Conservation (phyloP, 2,888 invertebrate genomes). For the Bursaphelenchus okinawaensis region DNA sequence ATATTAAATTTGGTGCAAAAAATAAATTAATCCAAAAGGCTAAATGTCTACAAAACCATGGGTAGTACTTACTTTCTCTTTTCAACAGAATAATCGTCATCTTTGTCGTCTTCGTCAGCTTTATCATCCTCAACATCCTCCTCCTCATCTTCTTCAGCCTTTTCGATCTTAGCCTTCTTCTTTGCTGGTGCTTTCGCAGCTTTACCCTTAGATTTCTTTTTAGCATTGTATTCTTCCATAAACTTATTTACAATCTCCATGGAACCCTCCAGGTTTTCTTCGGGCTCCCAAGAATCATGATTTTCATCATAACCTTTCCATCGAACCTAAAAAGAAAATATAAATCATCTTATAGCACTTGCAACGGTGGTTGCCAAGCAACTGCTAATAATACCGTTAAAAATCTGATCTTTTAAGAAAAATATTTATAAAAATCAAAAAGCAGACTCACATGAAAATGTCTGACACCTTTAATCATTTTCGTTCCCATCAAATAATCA, state of each 20-base stretch:
- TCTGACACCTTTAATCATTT: conserved; percentile 11
- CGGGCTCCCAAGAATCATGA: conserved; percentile 27
- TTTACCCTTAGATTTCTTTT: not conserved
- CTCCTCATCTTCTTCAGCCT: not conserved
- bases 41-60: too few species aligned
- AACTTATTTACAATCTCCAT: conserved; percentile 7
- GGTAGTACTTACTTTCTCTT: conserved; percentile 8
- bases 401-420: too few species aligned
- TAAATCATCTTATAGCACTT: too few species aligned
- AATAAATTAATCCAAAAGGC: too few species aligned
- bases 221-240: conserved; percentile 1
- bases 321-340: conserved; percentile 23
- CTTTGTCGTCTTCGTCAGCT: conserved; percentile 6
- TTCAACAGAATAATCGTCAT: conserved; percentile 16
- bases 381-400: too few species aligned
- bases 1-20: too few species aligned
- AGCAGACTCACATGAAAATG: conserved; percentile 11
- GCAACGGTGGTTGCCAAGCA: too few species aligned
- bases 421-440: not conserved
- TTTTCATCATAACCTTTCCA: conserved; percentile 27
- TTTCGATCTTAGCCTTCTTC: not conserved
- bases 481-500: conserved; percentile 15
- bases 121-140: not conserved
- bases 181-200: not conserved
- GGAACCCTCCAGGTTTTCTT: conserved; percentile 17